phyloP scores from a whole-genome alignment of 1,140 invertebrate species.

The Trichonephila clavipes region DNA sequence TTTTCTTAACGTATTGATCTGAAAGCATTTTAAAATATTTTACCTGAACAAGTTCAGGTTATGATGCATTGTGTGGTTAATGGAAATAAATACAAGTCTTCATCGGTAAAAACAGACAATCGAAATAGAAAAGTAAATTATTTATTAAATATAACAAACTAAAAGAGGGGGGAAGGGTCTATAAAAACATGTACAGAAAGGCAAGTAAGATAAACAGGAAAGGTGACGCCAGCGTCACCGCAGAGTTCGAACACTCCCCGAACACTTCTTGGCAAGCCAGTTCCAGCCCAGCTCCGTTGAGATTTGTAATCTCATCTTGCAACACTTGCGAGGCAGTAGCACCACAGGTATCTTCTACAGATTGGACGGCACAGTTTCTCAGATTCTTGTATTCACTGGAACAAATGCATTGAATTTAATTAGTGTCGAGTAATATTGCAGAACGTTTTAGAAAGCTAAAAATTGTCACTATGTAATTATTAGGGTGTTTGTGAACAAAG shows the following conservation, averaged over 20 bases:
- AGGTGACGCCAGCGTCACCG: neutral
- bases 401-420: neutral
- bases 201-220: neutral
- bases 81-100: no score
- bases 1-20: no score
- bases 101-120: no score
- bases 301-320: constrained; percentile 14
- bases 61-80: no score
- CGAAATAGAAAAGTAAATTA: neutral
- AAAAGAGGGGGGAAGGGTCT: neutral
- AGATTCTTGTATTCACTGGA: constrained; percentile 55
- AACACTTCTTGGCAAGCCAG: constrained; percentile 11
- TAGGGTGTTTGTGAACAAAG: no score
- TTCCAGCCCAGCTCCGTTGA: constrained; percentile 38
- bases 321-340: constrained; percentile 29
- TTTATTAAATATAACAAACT: constrained; percentile 3
- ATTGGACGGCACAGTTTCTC: constrained; percentile 52
- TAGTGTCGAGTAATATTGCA: no score
- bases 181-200: neutral
- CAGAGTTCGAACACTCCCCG: neutral
- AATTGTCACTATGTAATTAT: no score
- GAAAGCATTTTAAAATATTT: no score
- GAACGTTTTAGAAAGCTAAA: no score
- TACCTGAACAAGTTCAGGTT: no score
- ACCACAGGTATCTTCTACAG: constrained; percentile 43